phyloP scores from a whole-genome alignment of 2,797 vertebrate genomes.

The Scyliorhinus canicula region DNA sequence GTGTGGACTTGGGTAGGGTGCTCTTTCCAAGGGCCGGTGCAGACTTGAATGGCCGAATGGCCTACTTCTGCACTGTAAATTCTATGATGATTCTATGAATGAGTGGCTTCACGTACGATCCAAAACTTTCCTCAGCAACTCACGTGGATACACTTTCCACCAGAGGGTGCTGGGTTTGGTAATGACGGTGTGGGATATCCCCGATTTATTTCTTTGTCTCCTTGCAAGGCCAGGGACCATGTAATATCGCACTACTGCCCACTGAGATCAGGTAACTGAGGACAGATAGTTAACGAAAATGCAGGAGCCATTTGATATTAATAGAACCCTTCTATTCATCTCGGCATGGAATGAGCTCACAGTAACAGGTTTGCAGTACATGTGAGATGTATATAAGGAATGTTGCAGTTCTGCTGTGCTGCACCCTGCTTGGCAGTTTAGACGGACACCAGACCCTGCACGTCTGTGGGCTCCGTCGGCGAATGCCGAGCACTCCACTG shows the following conservation, averaged over 20 bases:
- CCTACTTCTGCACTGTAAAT: no score
- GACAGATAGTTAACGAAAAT: background rate
- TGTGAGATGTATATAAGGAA: background rate
- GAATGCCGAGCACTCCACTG: no score
- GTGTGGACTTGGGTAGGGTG: no score
- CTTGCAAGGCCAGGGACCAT: background rate
- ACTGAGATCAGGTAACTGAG: background rate
- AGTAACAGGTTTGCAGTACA: background rate
- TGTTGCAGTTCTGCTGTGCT: background rate
- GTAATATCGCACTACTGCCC: background rate
- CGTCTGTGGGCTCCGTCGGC: background rate
- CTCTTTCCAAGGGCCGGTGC: no score
- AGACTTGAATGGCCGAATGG: no score
- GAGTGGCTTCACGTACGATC: background rate
- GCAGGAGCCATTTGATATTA: background rate
- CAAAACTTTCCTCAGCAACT: background rate
- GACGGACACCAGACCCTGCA: background rate
- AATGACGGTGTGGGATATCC: no score
- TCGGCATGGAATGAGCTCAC: background rate
- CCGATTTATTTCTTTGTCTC: background rate
- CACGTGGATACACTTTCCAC: background rate
- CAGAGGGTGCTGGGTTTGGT: background rate
- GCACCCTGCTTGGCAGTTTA: background rate
- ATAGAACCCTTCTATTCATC: background rate
- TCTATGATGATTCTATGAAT: no score